These are phyloP conservation scores for Chrysolina americana DNA, from an alignment of 2,888 invertebrate species.

Conservation along the genomic window DNA sequence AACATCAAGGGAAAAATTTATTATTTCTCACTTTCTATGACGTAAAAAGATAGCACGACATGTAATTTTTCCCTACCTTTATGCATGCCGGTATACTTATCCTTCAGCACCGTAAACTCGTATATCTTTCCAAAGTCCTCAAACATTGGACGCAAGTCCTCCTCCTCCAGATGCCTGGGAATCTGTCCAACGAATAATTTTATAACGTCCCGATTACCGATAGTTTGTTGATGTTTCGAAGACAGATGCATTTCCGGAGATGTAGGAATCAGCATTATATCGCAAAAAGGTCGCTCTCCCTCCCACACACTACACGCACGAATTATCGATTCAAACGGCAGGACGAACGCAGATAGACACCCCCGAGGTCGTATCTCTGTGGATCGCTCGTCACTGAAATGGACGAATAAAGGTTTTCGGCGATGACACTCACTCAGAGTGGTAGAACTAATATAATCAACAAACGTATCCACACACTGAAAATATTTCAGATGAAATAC, in stretches of 20 bases:
- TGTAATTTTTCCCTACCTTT: conserved; percentile 77
- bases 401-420: not conserved
- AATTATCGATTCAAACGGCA: conserved; percentile 50
- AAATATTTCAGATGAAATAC: not conserved
- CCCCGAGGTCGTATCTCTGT: conserved; percentile 3
- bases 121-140: conserved; percentile 95
- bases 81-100: conserved; percentile 95
- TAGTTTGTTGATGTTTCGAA: conserved; percentile 40
- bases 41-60: not conserved
- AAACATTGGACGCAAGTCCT: conserved; percentile 90
- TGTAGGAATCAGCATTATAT: conserved; percentile 68
- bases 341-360: conserved; percentile 15
- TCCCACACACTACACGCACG: conserved; percentile 34
- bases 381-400: not conserved
- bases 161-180: conserved; percentile 90
- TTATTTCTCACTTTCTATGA: not conserved
- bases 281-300: not conserved
- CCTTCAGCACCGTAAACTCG: conserved; percentile 94
- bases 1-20: too few species aligned
- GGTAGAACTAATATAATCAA: too few species aligned
- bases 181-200: conserved; percentile 96
- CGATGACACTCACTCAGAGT: not conserved
- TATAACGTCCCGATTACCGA: conserved; percentile 72
- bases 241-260: conserved; percentile 62
- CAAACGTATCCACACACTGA: too few species aligned